Evolutionary conservation across 2,888 invertebrate species (phyloP), one percentile per base, ranked within the genome.

Genomic region (Ichneumoninae sp.): DNA sequence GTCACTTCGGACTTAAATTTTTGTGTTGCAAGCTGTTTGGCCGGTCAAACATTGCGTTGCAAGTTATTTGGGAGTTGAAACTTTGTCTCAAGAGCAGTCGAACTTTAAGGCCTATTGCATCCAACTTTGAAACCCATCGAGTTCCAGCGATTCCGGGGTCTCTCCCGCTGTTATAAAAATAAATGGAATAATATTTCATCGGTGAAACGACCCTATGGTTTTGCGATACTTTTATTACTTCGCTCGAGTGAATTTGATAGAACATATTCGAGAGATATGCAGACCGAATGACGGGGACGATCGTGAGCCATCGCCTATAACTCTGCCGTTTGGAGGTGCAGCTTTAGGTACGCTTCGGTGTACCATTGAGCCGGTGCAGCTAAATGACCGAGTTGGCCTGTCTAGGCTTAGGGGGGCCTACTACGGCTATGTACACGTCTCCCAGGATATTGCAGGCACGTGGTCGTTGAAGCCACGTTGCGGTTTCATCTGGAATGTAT

Each of bases 401-500:
- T 10, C 13, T n/a, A 36, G 44, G 73, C 75, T 50, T 74, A 60
- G 33, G 63, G 69, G 40, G 50, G 16, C 30, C 50, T 50, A 33
- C 50, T 75, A 65, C 10, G 63, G 30, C n/a, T 66, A 66, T 70
- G 30, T 44, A 66, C 66, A 44, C 3, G 52, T 76, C 54, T 63
- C 65, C 70, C 36, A 57, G 40, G 77, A 82, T 71, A 71, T 82
- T 78, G 78, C 60, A 78, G 83, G 69, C 68, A 60, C 60, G 68
- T 52, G 63, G 36, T 63, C 77, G 69, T 78, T 63, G 30, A 68
- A 79, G 74, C 78, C 83, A 69, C 73, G 69, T 69, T 78, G 83
- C 54, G 83, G 83, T 79, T 78, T 83, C 83, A 74, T 83, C 74
- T 63, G 83, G 83, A 78, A 83, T 83, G 83, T 83, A 78, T 83